Evolutionary conservation across 2,113 vertebrate species (phyloP).

Genomic region (Danionella cerebrum): DNA sequence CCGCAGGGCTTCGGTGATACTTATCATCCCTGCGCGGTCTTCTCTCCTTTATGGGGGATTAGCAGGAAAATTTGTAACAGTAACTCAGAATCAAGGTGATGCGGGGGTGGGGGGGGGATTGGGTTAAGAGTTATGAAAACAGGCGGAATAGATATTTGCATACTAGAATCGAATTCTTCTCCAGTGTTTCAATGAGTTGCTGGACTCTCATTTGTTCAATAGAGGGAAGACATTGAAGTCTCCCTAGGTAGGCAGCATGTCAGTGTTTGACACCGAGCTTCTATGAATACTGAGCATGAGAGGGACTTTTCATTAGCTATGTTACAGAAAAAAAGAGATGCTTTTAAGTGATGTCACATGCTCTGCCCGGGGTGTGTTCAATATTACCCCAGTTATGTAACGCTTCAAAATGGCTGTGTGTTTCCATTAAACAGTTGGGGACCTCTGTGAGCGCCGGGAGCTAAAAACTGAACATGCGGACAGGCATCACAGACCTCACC

Average conservation of each 20-base stretch:
- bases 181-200: too few relatives aligned
- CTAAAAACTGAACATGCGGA: not conserved
- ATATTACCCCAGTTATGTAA: constrained; percentile 5
- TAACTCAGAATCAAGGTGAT: constrained; percentile 5
- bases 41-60: not conserved
- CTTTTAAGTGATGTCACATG: constrained; percentile 9
- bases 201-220: too few relatives aligned
- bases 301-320: constrained; percentile 3
- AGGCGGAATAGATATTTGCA: constrained; percentile 47
- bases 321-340: constrained; percentile 1
- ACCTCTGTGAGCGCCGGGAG: not conserved
- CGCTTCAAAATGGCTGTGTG: not conserved
- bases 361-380: constrained; percentile 3
- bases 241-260: constrained; percentile 45
- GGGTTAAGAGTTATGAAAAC: constrained; percentile 14
- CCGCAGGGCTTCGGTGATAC: not conserved
- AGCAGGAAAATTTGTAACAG: not conserved
- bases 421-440: constrained; percentile 1
- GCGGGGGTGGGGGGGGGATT: not conserved
- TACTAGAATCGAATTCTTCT: too few relatives aligned
- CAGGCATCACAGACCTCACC: not conserved
- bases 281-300: not conserved
- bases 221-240: constrained; percentile 61
- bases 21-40: constrained; percentile 10
- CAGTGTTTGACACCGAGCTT: not conserved